Base-by-base conservation (phyloP, 2,797 vertebrate species). In the Leptoclinus maculatus region DNA sequence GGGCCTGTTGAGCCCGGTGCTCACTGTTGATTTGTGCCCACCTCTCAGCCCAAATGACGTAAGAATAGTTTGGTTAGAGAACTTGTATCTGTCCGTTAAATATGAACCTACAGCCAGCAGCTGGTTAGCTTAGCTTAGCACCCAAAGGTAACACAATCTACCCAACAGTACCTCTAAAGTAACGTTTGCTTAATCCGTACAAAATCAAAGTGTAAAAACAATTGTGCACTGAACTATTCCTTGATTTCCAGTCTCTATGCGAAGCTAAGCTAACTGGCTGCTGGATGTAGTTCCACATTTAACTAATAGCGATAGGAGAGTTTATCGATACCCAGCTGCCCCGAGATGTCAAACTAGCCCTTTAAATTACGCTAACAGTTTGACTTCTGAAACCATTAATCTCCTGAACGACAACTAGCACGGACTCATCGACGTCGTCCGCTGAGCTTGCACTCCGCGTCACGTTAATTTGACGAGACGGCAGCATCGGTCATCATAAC, bases 401-500 rank as follows among this genome's bases (percentile, higher is more conserved):
- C 34, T 56, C 19, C 1, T 2, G 19, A 80, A 70, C 25, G 53
- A 43, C 65, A 21, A 23, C 60, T 1, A 36, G 49, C 23, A 21
- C 32, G 10, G 49, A 78, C 36, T 57, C 81, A 73, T 79, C 67
- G 58, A 56, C 74, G 81, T 70, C 63, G 47, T 54, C 62, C 10
- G 60, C 38, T 2, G 25, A 63, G 41, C 49, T 12, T 1, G 4
- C 60, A 21, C 54, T 67, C 49, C 25, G 0, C 10, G 79, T 82
- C 80, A 3, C 2, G 65, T 65, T 92, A 1, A 90, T 90, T 91
- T 85, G 86, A 87, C 66, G 27, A 43, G 86, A 85, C 79, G 34
- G 86, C 78, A 8, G 66, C 80, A 83, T 85, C 83, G 58, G 74
- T 88, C 85, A 87, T 89, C 88, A 84, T 68, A 88, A 82, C 70